Conservation (phyloP, 2,797 vertebrate genomes). For the Florisuga fusca region DNA sequence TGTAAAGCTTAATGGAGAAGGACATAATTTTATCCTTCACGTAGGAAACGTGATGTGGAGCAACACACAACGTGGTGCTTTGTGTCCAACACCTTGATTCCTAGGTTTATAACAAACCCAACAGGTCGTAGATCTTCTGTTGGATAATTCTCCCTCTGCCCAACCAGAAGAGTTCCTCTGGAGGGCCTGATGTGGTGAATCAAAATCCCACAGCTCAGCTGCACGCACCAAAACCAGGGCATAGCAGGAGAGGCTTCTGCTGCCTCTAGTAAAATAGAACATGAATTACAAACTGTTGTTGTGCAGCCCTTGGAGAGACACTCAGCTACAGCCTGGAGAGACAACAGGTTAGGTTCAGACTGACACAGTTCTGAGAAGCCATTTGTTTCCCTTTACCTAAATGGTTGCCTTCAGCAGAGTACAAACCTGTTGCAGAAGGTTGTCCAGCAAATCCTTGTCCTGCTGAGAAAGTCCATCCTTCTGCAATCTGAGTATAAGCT, state of each 20-base stretch:
- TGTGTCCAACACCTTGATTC: not conserved
- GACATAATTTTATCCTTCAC: not conserved
- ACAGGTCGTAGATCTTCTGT: not conserved
- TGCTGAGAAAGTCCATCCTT: constrained; percentile 90
- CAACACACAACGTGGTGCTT: no score
- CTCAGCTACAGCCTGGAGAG: not conserved
- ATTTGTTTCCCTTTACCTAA: not conserved
- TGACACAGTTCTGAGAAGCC: not conserved
- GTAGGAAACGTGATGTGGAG: rapidly evolving
- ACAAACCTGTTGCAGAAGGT: constrained; percentile 93
- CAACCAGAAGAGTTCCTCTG: not conserved
- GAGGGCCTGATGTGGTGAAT: not conserved
- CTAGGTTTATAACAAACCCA: not conserved
- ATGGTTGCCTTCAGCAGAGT: not conserved
- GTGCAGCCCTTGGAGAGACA: not conserved
- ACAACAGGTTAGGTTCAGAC: not conserved
- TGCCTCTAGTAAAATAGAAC: rapidly evolving
- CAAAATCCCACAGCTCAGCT: not conserved
- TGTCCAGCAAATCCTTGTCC: constrained; percentile 93
- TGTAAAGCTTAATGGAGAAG: not conserved
- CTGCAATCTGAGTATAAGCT: constrained; percentile 93
- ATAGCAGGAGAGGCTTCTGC: not conserved
- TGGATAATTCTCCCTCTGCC: not conserved
- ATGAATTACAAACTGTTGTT: not conserved
- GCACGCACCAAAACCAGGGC: rapidly evolving